These are phyloP conservation scores for Brachylomia viminalis DNA, from an alignment of 2,888 invertebrate genomes.

Conservation along the genomic window DNA sequence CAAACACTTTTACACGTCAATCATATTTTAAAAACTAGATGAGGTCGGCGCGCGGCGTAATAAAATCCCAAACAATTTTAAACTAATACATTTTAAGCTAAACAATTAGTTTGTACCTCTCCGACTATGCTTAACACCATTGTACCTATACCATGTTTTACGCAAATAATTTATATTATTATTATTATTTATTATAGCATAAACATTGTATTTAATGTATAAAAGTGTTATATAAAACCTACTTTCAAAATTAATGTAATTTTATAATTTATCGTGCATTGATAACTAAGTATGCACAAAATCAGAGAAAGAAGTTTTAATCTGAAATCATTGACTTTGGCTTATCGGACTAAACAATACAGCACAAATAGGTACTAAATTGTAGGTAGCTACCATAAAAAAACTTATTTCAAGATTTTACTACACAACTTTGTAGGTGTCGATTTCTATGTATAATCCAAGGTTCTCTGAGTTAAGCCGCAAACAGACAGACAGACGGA, in stretches of 20 bases:
- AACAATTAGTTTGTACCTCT: too few species aligned
- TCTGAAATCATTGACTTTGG: neutral
- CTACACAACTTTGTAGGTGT: neutral
- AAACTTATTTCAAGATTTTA: neutral
- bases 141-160: too few species aligned
- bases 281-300: constrained; percentile 1
- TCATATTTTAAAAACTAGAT: too few species aligned
- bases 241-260: neutral
- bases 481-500: too few species aligned
- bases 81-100: too few species aligned
- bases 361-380: neutral
- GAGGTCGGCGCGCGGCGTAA: too few species aligned
- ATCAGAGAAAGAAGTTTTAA: neutral
- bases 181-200: too few species aligned
- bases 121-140: too few species aligned
- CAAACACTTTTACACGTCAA: too few species aligned
- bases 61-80: too few species aligned
- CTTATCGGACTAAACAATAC: neutral
- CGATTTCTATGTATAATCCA: neutral
- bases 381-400: neutral
- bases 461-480: too few species aligned
- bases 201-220: neutral
- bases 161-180: too few species aligned
- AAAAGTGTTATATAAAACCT: neutral
- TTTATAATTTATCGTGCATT: neutral